phyloP scores from a whole-genome alignment of 2,888 invertebrate genomes.

The Drosophila cognata region DNA sequence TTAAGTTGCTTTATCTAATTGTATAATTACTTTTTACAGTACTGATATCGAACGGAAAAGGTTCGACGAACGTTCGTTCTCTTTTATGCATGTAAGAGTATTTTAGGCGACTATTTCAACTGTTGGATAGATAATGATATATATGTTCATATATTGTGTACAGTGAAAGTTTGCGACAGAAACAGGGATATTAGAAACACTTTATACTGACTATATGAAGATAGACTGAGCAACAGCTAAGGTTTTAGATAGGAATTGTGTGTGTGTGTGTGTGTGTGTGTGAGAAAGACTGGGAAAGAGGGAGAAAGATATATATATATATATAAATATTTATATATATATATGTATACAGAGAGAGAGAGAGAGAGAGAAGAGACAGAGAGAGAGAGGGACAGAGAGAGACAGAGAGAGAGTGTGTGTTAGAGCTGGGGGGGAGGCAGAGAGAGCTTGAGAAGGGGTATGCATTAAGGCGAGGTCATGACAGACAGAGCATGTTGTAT shows the following conservation, averaged over 20 bases:
- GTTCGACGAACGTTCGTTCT: slow-evolving; percentile 36
- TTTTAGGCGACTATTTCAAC: slow-evolving; percentile 37
- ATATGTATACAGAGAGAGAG: too few relatives aligned
- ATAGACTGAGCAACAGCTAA: slow-evolving; percentile 7
- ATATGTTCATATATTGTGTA: slow-evolving; percentile 24
- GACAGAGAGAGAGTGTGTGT: slow-evolving; percentile 28
- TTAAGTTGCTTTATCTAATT: slow-evolving; percentile 38
- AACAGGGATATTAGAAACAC: slow-evolving; percentile 4
- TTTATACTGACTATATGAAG: slow-evolving; percentile 23
- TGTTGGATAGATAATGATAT: slow-evolving; percentile 25
- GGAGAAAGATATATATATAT: background rate
- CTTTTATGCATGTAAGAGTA: slow-evolving; percentile 39
- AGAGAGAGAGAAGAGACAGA: slow-evolving; percentile 1
- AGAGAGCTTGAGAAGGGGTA: slow-evolving; percentile 22
- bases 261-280: background rate
- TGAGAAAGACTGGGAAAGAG: slow-evolving; percentile 7
- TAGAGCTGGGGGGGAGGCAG: slow-evolving; percentile 27
- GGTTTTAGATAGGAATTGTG: background rate
- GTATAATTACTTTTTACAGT: slow-evolving; percentile 53
- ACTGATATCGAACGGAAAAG: slow-evolving; percentile 27
- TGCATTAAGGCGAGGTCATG: slow-evolving; percentile 49
- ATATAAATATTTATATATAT: too few relatives aligned
- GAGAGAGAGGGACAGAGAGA: slow-evolving; percentile 30
- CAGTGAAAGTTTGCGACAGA: slow-evolving; percentile 17
- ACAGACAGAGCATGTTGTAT: slow-evolving; percentile 66